Conservation (phyloP, 2,797 vertebrate genomes). For the Molossus alvarezi region DNA sequence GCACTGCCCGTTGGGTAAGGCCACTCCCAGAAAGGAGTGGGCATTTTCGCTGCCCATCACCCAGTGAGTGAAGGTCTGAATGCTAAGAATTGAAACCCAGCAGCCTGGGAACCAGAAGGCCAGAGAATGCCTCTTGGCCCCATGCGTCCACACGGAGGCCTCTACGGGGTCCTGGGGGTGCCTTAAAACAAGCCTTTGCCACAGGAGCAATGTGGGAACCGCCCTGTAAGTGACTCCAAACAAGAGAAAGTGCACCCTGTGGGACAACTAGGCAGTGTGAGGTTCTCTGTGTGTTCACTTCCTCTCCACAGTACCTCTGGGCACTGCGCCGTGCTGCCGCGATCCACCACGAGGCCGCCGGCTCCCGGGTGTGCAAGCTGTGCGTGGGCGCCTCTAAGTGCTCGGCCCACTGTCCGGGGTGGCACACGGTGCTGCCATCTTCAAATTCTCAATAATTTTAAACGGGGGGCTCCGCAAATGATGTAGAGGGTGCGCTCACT, state of each 20-base stretch:
- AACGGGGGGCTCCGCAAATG: background rate
- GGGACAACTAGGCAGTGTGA: background rate
- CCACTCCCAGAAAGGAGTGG: background rate
- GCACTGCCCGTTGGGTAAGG: background rate
- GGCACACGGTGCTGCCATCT: background rate
- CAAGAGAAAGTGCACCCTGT: background rate
- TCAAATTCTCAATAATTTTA: background rate
- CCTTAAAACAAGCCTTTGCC: background rate
- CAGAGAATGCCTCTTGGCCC: background rate
- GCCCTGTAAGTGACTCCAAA: background rate
- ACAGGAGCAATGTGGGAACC: no score
- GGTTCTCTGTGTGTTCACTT: background rate
- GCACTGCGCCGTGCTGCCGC: rapidly evolving
- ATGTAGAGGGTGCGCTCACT: rapidly evolving
- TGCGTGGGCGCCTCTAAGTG: no score
- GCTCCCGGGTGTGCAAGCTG: rapidly evolving
- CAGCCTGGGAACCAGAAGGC: rapidly evolving
- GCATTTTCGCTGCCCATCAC: background rate
- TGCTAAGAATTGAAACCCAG: background rate
- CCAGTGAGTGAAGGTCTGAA: background rate
- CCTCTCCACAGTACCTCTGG: background rate
- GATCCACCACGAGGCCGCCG: no score
- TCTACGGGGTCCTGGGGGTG: background rate
- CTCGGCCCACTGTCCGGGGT: background rate
- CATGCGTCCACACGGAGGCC: background rate